Evolutionary conservation across 2,113 vertebrate genomes (phyloP), one percentile per base, ranked within the genome.

Genomic region (Xiphophorus couchianus): DNA sequence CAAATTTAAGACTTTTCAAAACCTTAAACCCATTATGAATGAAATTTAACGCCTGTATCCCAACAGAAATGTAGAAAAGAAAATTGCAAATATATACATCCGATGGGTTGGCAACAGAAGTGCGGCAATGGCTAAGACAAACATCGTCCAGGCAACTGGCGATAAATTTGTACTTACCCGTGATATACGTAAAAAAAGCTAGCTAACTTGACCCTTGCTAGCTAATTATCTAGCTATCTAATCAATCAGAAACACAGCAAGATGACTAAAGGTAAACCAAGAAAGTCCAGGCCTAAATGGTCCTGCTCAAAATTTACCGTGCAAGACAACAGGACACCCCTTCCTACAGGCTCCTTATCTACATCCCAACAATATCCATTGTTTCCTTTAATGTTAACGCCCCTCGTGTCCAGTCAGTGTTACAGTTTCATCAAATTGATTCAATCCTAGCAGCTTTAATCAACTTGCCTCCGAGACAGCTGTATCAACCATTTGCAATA

Each of bases 401-500:
- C 3, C 44, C 63, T 51, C 42, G 37, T 73, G 29, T 39, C 19
- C 42, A 58, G 54, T 71, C 78, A 86, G 58, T 10, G 1, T 29
- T 66, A 71, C 13, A 64, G 62, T 11, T 54, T 63, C 25, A 51
- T 72, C 68, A 15, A 42, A 78, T 42, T 68, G 8, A 80, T 77
- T 76, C 42, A 64, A 62, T 62, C 44, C 9, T 33, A 35, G 58
- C 29, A 62, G 60, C 58, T 66, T 80, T 76, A 54, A 82, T 37
- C 58, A 86, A 58, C 63, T 68, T 19, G 14, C 73, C 48, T 42
- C 37, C 39, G 25, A 79, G 39, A 69, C 63, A 39, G 14, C n/a
- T 44, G 51, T 30, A 74, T 15, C 79, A 28, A 64, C 69, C 71
- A 67, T 74, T 77, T 73, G 72, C 85, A 84, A 86, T 78, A 84